phyloP scores from a whole-genome alignment of 2,113 vertebrate species.

The Bos javanicus region DNA sequence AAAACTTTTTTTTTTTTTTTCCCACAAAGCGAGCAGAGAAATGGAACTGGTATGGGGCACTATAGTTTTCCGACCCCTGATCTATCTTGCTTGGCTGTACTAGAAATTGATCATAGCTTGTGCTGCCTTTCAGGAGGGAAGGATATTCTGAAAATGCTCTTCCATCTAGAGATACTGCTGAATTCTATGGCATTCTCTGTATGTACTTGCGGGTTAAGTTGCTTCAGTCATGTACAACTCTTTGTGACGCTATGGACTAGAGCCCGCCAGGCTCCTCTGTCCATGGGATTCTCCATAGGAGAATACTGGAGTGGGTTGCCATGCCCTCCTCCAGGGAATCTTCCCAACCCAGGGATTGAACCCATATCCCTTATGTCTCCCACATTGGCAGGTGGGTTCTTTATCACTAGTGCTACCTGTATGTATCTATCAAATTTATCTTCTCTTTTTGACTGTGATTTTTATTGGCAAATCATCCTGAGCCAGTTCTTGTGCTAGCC shows the following conservation, averaged over 20 bases:
- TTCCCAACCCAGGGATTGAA: background rate
- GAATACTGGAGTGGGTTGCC: background rate
- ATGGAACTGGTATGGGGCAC: background rate
- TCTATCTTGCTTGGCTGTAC: background rate
- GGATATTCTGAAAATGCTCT: background rate
- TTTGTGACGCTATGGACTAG: background rate
- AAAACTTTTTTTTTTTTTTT: background rate
- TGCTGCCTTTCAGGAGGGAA: background rate
- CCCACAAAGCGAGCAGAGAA: background rate
- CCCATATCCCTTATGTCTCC: background rate
- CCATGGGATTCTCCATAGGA: background rate
- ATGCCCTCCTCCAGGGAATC: background rate
- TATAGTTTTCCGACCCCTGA: background rate
- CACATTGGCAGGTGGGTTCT: background rate
- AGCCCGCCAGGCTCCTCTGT: background rate
- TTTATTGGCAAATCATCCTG: background rate
- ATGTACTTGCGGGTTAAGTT: background rate
- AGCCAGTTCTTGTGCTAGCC: background rate
- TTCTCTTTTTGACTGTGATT: background rate
- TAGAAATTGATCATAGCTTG: background rate
- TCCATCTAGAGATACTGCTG: background rate
- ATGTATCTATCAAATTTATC: background rate
- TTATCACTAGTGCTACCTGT: background rate
- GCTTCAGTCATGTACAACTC: background rate
- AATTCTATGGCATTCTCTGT: background rate